Evolutionary conservation across 2,888 invertebrate genomes (phyloP), one percentile per base, ranked within the genome.

Genomic region (Mesorhabditis belari): DNA sequence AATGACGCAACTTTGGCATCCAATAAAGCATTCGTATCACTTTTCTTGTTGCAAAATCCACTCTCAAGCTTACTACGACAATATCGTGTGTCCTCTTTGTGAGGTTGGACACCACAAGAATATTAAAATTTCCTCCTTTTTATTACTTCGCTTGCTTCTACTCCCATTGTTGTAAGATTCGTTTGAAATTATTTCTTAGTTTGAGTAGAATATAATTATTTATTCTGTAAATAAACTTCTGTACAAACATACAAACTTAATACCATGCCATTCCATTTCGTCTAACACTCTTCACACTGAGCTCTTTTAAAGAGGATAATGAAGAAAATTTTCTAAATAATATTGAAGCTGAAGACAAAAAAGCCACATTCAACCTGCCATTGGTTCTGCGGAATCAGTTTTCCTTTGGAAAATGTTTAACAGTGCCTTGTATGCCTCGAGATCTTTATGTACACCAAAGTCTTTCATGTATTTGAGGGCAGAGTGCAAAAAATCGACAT

Each of bases 301-400:
- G 67, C 92, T 89, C 78, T 99, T 96, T 79, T 99, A 96, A 81
- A 90, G 90, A 0, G 94, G 93, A 84, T 90, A 95, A 82, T 94
- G 92, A 87, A 89, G 87, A 93, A 90, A 82, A 92, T 91, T 0
- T 88, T 87, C 85, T 94, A 91, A 82, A 90, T n/a, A 2, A 64
- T 4, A 21, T 24, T 12, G 17, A 62, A n/a, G n/a, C n/a, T n/a
- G n/a, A 58, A 49, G 27, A 50, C 23, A 28, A 55, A 12, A 54
- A 27, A 26, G 49, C 19, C 44, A 49, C 2, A 5, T 54, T 62
- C 27, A 35, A 81, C 79, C 67, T 81, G 80, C 50, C 74, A 75
- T 0, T 44, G 83, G 81, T 90, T 92, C 35, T 83, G 83, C 0
- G 96, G 88, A 67, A 94, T 87, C 83, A 92, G 89, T 82, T 87